Base-by-base conservation (phyloP, 2,888 invertebrate species). In the Synergus gifuensis region DNA sequence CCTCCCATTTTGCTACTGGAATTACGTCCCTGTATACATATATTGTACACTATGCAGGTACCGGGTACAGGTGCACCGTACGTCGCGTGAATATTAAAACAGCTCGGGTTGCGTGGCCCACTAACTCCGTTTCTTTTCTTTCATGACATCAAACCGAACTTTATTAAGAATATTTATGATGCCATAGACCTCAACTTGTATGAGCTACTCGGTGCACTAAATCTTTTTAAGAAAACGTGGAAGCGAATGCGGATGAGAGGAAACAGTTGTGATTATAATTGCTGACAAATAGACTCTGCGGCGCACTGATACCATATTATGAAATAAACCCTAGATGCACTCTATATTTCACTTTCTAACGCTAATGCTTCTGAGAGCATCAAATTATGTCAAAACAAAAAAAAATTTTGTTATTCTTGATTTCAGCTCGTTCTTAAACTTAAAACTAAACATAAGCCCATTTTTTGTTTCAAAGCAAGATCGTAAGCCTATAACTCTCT, bases 1-100 rank as follows among this genome's bases (percentile, higher is more conserved):
- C 69, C 46, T 69, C 16, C 49, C 28, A 49, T 9, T 69, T 28
- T 49, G 69, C 69, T 5, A 49, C 49, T 69, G 69, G 49, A 69
- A 69, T 69, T 69, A 69, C 49, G 28, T 49, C 16, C 49, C 69
- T 22, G 49, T 49, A 49, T 49, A 28, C 18, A 66, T 4, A 44
- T 28, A 28, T 3, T 28, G 3, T 63, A 18, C 36, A 36, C 36
- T 12, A 64, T 64, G 40, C 28, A 49, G 46, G 46, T 44, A 44
- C 22, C 14, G 8, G 44, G 46, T 16, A 69, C 36, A 69, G 69
- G 49, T 69, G 69, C 14, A 49, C 28, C 9, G 49, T 46, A 69
- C 69, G 69, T 69, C 49, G 69, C 69, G 49, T 69, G 49, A 69
- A 69, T 69, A 69, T 36, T 69, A 69, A 69, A 69, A 28, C 69